These are phyloP conservation scores for Meloidogyne hapla DNA, from an alignment of 1,140 invertebrate genomes.

Conservation along the genomic window DNA sequence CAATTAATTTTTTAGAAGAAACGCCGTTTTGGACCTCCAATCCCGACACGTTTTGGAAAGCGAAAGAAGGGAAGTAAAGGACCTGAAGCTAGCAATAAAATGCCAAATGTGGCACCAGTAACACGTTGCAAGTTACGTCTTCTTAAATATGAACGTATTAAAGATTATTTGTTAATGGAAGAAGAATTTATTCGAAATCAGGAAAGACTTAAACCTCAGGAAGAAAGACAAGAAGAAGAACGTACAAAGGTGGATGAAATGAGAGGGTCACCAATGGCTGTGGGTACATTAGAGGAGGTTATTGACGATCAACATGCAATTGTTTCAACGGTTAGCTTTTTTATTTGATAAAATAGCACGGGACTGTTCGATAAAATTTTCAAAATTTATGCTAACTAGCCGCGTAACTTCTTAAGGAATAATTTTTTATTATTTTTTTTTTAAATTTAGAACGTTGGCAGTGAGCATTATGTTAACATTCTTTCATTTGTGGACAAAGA, in stretches of 20 bases:
- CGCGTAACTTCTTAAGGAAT: too few species aligned
- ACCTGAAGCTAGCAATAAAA: constrained; percentile 93
- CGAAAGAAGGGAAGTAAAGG: constrained; percentile 93
- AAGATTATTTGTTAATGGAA: constrained; percentile 98
- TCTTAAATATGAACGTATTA: constrained; percentile 92
- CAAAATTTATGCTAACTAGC: too few species aligned
- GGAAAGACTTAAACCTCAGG: constrained; percentile 93
- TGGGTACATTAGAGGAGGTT: constrained; percentile 98
- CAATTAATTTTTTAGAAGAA: constrained; percentile 76
- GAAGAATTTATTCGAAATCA: constrained; percentile 99
- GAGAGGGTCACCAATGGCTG: constrained; percentile 97
- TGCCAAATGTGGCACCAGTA: constrained; percentile 95
- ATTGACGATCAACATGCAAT: constrained; percentile 99
- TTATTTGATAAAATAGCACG: not conserved
- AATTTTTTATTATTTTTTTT: not conserved
- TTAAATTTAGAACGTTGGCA: constrained; percentile 80
- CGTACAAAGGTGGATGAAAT: constrained; percentile 91
- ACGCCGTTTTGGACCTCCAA: constrained; percentile 97
- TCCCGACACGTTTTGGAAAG: constrained; percentile 96
- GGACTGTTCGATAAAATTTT: too few species aligned
- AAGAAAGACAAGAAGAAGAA: constrained; percentile 98
- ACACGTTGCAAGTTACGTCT: constrained; percentile 91
- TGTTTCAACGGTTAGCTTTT: constrained; percentile 77
- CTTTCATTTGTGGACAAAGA: constrained; percentile 99
- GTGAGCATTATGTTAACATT: constrained; percentile 99